Evolutionary conservation across 2,797 vertebrate species (phyloP).

Genomic region (Sternarchorhynchus goeldii): DNA sequence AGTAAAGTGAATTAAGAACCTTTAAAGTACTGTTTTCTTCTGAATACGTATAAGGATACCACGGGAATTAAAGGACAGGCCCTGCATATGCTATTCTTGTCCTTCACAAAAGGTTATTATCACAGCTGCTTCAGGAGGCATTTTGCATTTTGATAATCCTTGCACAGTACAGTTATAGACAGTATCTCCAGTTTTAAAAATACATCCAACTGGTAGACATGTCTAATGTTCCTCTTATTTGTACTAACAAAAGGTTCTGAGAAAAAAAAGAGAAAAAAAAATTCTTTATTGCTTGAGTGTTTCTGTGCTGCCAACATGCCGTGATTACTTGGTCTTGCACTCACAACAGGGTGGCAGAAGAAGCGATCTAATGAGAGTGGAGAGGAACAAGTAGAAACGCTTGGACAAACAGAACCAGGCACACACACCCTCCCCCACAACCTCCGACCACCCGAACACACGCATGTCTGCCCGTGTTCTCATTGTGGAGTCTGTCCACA

Average conservation of each 20-base stretch:
- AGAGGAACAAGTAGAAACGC: background rate
- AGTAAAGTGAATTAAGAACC: background rate
- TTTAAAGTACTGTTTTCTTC: background rate
- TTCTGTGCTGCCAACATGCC: too few relatives aligned
- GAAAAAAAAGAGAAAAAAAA: too few relatives aligned
- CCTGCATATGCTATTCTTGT: background rate
- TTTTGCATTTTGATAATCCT: background rate
- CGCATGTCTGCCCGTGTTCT: conserved; percentile 60
- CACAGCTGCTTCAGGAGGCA: background rate
- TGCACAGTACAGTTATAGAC: background rate
- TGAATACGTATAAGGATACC: background rate
- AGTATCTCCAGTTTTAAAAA: background rate
- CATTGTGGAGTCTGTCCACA: conserved; percentile 73
- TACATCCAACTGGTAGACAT: background rate
- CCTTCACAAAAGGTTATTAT: conserved; percentile 8
- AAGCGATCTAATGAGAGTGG: too few relatives aligned
- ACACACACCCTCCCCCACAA: background rate
- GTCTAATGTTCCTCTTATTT: too few relatives aligned
- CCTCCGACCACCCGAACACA: background rate
- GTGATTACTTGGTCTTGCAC: too few relatives aligned
- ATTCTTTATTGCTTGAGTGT: too few relatives aligned
- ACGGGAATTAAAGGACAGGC: background rate
- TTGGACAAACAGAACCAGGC: background rate
- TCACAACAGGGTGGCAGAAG: too few relatives aligned
- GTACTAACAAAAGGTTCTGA: too few relatives aligned